Evolutionary conservation across 2,888 invertebrate species (phyloP), one percentile per base, ranked within the genome.

Genomic region (Metopia argyrocephala): DNA sequence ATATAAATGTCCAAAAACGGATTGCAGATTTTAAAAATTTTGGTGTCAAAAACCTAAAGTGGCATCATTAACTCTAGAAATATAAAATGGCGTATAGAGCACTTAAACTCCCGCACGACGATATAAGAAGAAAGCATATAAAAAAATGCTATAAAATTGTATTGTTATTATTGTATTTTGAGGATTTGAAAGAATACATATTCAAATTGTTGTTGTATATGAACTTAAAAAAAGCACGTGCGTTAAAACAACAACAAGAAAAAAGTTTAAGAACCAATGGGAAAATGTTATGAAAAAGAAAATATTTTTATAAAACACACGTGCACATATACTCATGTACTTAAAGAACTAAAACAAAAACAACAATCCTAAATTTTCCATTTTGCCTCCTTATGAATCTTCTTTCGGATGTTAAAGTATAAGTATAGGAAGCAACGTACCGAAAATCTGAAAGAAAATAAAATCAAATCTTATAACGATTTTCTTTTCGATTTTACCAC

Each of bases 261-360:
- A 38, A 15, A 38, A 75, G 38, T 59, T 64, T 56, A 71, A 59
- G 64, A 73, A 65, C 76, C 76, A 80, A 76, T 80, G 65, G 48
- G 57, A 80, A 59, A 59, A 46, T 31, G 45, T 73, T 80, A 74
- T 65, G 76, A 28, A 59, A 59, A 76, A 68, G 57, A 50, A 71
- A 68, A 62, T 76, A 74, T 61, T 69, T 80, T 80, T 80, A 64
- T 31, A 54, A 20, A 54, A n/a, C 15, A 15, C 15, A 61, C 18
- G 38, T 52, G 15, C 15, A 20, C 23, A 28, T 25, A 23, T 18
- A 50, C 52, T 56, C 20, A 28, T 18, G 38, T 23, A 38, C 52
- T 48, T 20, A 31, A 18, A 48, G 38, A 9, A 38, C 38, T 38
- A 38, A 38, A 12, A 25, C 15, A n/a, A 46, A 15, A 2, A 38